These are phyloP conservation scores for Macropodus opercularis DNA, from an alignment of 2,797 vertebrate species.

Conservation along the genomic window DNA sequence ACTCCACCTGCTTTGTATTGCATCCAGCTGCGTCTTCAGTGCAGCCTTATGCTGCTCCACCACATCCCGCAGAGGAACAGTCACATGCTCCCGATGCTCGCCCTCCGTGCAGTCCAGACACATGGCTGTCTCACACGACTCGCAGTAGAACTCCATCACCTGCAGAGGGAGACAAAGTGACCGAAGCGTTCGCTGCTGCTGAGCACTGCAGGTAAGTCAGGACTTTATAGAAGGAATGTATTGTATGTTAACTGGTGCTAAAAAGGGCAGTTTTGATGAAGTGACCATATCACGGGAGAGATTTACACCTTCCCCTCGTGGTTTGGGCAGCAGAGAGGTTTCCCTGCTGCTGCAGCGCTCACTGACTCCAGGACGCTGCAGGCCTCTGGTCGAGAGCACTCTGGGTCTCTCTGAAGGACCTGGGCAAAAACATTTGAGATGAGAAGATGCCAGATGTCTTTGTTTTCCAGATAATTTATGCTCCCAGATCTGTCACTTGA, in stretches of 20 bases:
- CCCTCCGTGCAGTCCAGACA: constrained; percentile 91
- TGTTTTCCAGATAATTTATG: too few relatives aligned
- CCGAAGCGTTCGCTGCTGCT: neutral
- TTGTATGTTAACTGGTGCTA: neutral
- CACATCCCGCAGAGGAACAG: constrained; percentile 90
- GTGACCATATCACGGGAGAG: neutral
- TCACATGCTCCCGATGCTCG: constrained; percentile 91
- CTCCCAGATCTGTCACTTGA: too few relatives aligned
- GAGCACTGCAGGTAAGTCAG: too few relatives aligned
- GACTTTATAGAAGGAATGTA: neutral
- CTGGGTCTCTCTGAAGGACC: constrained; percentile 90
- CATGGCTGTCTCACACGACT: constrained; percentile 96
- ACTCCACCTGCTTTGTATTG: constrained; percentile 86
- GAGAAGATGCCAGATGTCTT: too few relatives aligned
- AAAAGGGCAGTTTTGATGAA: neutral
- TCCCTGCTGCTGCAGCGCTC: constrained; percentile 86
- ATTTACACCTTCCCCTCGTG: constrained; percentile 81
- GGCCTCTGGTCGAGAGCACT: constrained; percentile 82
- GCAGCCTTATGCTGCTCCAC: constrained; percentile 94
- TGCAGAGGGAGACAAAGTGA: constrained; percentile 73
- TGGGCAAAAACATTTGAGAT: constrained; percentile 30
- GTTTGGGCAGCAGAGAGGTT: constrained; percentile 93
- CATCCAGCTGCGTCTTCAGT: constrained; percentile 91
- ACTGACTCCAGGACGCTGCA: constrained; percentile 86
- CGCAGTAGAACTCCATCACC: constrained; percentile 98